Base-by-base conservation (phyloP, 1,140 invertebrate genomes). In the Zaprionus kolodkinae region DNA sequence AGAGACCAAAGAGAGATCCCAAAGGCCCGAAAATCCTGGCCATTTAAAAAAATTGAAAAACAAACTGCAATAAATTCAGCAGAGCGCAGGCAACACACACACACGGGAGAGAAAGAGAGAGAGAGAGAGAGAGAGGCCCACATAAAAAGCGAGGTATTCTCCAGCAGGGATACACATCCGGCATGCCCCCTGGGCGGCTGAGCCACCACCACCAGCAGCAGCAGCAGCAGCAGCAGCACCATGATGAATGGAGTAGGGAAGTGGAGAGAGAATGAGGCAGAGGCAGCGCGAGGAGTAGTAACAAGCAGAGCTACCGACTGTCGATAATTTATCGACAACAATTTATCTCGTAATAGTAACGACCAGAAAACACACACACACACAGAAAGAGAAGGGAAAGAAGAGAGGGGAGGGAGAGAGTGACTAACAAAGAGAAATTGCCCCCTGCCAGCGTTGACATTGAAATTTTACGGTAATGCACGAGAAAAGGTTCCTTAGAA, bases 21-120 rank as follows among this genome's bases (percentile, higher is more conserved):
- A 6, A 27, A 56, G 30, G 25, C 77, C 60, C 60, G 30, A 43
- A 60, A 84, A 76, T 81, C 64, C 48, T 48, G 48, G 68, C 61
- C 75, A 87, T 86, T 88, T 83, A 83, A 83, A 87, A 87, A 88
- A 80, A 87, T 74, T 87, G 80, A 88, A 87, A 87, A 87, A 87
- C 83, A 88, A 84, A 88, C 84, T 87, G 83, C 77, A 88, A 87
- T 87, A 87, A 87, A 87, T 87, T 87, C 61, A 68, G 62, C 55
- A 72, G 57, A 81, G 76, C 59, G 35, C 43, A 79, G 72, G 61
- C 68, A 67, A 78, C 40, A 74, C 55, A 64, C 43, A 71, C 68
- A 40, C 50, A 56, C 52, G 72, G 50, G 68, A 33, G 74, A 15
- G 57, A 40, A 54, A 50, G 25, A 27, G 25, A 2, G 1, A 4